Evolutionary conservation across 1,140 invertebrate species (phyloP), one percentile per base, ranked within the genome.

Genomic region (Heliconius eleuchia): DNA sequence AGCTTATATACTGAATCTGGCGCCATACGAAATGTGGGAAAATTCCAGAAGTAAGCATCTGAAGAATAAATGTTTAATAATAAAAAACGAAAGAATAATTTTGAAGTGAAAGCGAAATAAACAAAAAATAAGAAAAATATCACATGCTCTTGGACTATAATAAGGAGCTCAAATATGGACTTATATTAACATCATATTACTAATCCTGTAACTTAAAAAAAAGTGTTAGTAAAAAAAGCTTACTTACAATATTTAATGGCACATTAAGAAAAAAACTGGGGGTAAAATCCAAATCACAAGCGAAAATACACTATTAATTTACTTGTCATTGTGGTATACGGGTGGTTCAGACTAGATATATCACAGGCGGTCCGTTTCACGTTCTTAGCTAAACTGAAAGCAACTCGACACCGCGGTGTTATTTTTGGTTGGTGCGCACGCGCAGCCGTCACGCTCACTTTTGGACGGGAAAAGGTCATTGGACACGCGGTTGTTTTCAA

Each of bases 401-500:
- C 86, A 92, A 94, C 84, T 84, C 92, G 92, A 94, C 88, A 90
- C 87, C 79, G 86, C 80, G 82, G 75, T 79, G 83, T 84, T 94
- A 94, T 94, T 94, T 92, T 89, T 83, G 90, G 92, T 27, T 52
- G 50, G 80, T 78, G 86, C 86, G 85, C 85, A 74, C 83, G 86
- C 87, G 87, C 87, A 81, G 74, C 86, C 88, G 87, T 89, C 89
- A 89, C 80, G 83, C 82, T 90, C 91, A 90, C 91, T 92, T 94
- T 94, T 90, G 89, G 92, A 91, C 83, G 86, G 74, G 76, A 85
- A 94, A 94, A 94, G 92, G 91, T 94, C 92, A 89, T 92, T 92
- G 91, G 89, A 92, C 92, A 94, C 77, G 84, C 72, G 74, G 84
- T 88, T 86, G 84, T 87, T 86, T 87, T 86, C 84, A 76, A 84